These are phyloP conservation scores for Sinella curviseta DNA, from an alignment of 1,140 invertebrate species.

Conservation along the genomic window DNA sequence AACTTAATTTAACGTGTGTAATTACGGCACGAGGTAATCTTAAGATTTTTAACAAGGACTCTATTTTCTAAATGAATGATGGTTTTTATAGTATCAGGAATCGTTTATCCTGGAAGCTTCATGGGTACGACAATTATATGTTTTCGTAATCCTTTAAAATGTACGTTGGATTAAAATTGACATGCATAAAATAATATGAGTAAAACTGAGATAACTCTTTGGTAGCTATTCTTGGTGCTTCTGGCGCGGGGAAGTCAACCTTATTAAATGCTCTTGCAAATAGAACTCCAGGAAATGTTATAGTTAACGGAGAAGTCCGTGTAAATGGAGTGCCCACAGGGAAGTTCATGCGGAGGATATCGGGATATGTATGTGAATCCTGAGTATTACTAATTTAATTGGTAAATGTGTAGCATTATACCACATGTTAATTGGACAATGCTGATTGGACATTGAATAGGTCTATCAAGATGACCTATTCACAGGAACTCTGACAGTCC, in stretches of 20 bases:
- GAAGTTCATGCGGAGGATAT: conserved; percentile 56
- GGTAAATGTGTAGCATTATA: background rate
- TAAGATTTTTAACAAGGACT: no score
- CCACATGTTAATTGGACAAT: background rate
- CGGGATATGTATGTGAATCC: conserved; percentile 56
- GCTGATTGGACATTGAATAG: no score
- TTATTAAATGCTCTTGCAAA: conserved; percentile 65
- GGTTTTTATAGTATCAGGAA: conserved; percentile 53
- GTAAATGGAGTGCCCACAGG: conserved; percentile 55
- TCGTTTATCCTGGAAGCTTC: conserved; percentile 55
- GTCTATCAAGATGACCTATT: conserved; percentile 63
- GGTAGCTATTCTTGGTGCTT: conserved; percentile 51
- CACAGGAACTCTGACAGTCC: conserved; percentile 60
- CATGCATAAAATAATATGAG: background rate
- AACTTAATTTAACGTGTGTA: no score
- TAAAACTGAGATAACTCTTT: conserved; percentile 54
- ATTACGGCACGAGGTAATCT: no score
- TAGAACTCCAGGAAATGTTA: conserved; percentile 53
- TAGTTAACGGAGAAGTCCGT: conserved; percentile 55
- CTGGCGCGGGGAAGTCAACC: conserved; percentile 60
- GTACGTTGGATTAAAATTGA: background rate
- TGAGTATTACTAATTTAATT: background rate
- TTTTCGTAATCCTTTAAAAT: conserved; percentile 24
- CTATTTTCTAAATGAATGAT: no score
- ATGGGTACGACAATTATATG: conserved; percentile 55